Conservation (phyloP, 2,797 vertebrate species). For the Gymnocypris eckloni region DNA sequence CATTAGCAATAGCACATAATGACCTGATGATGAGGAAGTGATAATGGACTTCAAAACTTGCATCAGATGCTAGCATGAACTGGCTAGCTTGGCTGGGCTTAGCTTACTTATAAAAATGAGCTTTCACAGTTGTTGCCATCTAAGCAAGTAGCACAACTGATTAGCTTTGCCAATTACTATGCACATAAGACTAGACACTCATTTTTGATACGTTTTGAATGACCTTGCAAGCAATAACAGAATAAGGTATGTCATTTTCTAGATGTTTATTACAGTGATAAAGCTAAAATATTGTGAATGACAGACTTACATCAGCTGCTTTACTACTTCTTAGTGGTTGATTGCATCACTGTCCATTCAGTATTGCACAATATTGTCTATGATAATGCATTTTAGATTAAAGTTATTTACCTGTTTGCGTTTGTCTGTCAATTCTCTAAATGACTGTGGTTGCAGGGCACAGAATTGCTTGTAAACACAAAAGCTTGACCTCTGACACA, state of each 20-base stretch:
- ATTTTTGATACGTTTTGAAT: slow-evolving; percentile 57
- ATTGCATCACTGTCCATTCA: slow-evolving; percentile 62
- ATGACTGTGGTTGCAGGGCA: neutral
- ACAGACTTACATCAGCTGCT: slow-evolving; percentile 55
- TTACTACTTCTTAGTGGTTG: slow-evolving; percentile 61
- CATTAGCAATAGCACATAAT: slow-evolving; percentile 41
- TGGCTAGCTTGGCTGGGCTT: slow-evolving; percentile 50
- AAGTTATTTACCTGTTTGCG: slow-evolving; percentile 55
- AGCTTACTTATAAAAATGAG: slow-evolving; percentile 53
- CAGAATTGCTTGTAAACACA: slow-evolving; percentile 3
- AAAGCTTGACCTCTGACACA: slow-evolving; percentile 11
- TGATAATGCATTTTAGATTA: slow-evolving; percentile 60
- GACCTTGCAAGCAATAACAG: slow-evolving; percentile 53
- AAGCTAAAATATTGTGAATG: slow-evolving; percentile 46
- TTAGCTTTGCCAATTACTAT: slow-evolving; percentile 43
- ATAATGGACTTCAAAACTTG: slow-evolving; percentile 20
- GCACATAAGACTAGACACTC: slow-evolving; percentile 29
- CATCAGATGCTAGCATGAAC: slow-evolving; percentile 31
- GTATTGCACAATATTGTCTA: slow-evolving; percentile 59
- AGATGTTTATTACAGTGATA: slow-evolving; percentile 47
- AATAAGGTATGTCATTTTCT: slow-evolving; percentile 68
- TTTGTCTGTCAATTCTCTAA: slow-evolving; percentile 25
- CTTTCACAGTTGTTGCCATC: slow-evolving; percentile 55
- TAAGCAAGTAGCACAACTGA: slow-evolving; percentile 37
- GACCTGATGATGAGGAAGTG: slow-evolving; percentile 39